A percentile compares a stretch with the other conserved stretches of the same genome.
These are phyloP conservation scores for Pocillopora damicornis DNA, from an alignment of 64 coral and sea anemone genomes.

Conservation along the genomic window DNA sequence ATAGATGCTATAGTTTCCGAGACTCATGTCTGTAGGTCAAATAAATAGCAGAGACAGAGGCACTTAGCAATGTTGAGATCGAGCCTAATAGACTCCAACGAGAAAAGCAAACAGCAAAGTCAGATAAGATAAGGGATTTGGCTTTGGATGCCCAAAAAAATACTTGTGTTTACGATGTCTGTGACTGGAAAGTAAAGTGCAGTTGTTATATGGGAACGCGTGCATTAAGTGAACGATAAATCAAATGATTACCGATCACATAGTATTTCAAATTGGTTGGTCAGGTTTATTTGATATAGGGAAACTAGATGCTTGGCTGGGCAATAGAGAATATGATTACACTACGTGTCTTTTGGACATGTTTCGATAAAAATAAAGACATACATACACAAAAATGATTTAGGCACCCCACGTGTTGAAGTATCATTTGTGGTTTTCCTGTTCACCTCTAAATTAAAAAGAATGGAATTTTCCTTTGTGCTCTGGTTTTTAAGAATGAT, in stretches of 20 bases:
- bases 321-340: background rate
- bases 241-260: background rate
- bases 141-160: background rate
- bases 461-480: too few relatives aligned
- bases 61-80: slow-evolving; percentile 19
- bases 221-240: background rate
- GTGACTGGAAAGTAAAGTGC: background rate
- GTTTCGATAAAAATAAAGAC: too few relatives aligned
- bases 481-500: too few relatives aligned
- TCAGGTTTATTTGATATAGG: background rate
- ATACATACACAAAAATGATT: too few relatives aligned
- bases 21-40: slow-evolving; percentile 23
- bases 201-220: slow-evolving; percentile 22
- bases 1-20: slow-evolving; percentile 1
- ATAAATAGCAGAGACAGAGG: background rate
- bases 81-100: slow-evolving; percentile 32
- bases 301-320: background rate
- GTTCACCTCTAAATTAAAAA: too few relatives aligned
- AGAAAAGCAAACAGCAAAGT: slow-evolving; percentile 40
- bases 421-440: too few relatives aligned
- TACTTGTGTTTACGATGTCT: background rate
- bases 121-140: slow-evolving; percentile 47
- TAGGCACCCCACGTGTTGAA: too few relatives aligned
- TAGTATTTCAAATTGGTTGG: background rate
- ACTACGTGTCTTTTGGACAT: background rate